Conservation (phyloP, 2,888 invertebrate genomes). For the Buathra laborator region DNA sequence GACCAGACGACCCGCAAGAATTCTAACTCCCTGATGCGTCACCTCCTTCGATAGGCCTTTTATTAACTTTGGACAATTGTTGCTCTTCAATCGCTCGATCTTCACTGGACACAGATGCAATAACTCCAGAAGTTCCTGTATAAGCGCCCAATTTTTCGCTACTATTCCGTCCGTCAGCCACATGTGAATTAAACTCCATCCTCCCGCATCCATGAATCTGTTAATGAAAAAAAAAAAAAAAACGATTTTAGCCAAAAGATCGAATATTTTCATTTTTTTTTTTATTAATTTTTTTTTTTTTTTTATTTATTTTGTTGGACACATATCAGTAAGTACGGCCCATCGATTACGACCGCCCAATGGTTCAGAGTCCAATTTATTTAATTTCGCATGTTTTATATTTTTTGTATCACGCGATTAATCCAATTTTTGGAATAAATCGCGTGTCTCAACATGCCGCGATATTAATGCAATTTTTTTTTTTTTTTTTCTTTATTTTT, state of each 20-base stretch:
- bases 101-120: constrained; percentile 95
- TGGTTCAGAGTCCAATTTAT: constrained; percentile 82
- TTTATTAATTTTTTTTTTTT: constrained; percentile 11
- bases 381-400: constrained; percentile 79
- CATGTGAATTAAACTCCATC: constrained; percentile 95
- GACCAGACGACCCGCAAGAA: constrained; percentile 92
- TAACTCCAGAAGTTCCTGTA: constrained; percentile 94
- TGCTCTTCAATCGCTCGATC: constrained; percentile 95
- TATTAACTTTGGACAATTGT: constrained; percentile 96
- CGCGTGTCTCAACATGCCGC: constrained; percentile 76
- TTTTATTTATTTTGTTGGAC: constrained; percentile 73
- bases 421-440: constrained; percentile 65
- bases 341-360: constrained; percentile 77
- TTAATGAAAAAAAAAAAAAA: constrained; percentile 17
- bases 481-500: too few relatives aligned
- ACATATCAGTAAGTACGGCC: constrained; percentile 82
- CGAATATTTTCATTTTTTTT: neutral
- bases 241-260: neutral
- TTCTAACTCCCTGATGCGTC: constrained; percentile 91
- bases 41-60: constrained; percentile 94
- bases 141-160: constrained; percentile 94
- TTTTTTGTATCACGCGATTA: constrained; percentile 70
- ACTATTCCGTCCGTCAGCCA: constrained; percentile 96
- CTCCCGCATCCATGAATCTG: constrained; percentile 95
- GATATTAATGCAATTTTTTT: neutral